These are phyloP conservation scores for Austrolebias charrua DNA, from an alignment of 2,797 vertebrate species.

Conservation along the genomic window DNA sequence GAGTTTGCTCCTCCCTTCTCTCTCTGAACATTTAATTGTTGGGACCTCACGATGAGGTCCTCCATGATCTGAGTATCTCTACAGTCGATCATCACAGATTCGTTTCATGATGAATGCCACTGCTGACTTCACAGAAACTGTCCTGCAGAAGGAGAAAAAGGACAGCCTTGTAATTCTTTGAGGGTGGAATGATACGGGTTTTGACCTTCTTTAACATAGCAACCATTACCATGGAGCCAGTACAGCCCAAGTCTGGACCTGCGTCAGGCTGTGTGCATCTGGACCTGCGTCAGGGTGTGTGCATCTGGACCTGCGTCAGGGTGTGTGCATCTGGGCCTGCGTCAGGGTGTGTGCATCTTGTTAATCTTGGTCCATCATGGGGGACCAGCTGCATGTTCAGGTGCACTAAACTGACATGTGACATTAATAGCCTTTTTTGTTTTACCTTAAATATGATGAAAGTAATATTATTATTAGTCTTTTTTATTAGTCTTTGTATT, in stretches of 20 bases:
- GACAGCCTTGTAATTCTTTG: too few species aligned
- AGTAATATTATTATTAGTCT: too few species aligned
- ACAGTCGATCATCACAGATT: constrained; percentile 24
- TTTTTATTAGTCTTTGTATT: too few species aligned
- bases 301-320: too few species aligned
- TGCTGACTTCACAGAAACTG: constrained; percentile 32
- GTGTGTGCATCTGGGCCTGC: too few species aligned
- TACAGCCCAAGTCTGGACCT: constrained; percentile 7
- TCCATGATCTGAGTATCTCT: constrained; percentile 24
- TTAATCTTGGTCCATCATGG: constrained; percentile 6
- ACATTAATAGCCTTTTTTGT: too few species aligned
- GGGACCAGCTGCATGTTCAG: background rate
- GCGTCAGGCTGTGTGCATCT: too few species aligned
- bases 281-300: too few species aligned
- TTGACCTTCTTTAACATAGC: constrained; percentile 47
- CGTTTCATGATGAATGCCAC: constrained; percentile 32
- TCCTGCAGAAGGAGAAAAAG: constrained; percentile 38
- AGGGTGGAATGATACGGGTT: constrained; percentile 62
- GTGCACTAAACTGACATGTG: too few species aligned
- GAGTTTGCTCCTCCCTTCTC: background rate
- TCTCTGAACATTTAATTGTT: background rate
- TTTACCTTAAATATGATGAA: too few species aligned
- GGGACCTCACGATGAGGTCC: constrained; percentile 16
- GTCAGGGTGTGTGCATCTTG: constrained; percentile 18
- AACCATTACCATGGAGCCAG: constrained; percentile 19